Conservation (phyloP, 2,797 vertebrate genomes). For the Sebastes minor region DNA sequence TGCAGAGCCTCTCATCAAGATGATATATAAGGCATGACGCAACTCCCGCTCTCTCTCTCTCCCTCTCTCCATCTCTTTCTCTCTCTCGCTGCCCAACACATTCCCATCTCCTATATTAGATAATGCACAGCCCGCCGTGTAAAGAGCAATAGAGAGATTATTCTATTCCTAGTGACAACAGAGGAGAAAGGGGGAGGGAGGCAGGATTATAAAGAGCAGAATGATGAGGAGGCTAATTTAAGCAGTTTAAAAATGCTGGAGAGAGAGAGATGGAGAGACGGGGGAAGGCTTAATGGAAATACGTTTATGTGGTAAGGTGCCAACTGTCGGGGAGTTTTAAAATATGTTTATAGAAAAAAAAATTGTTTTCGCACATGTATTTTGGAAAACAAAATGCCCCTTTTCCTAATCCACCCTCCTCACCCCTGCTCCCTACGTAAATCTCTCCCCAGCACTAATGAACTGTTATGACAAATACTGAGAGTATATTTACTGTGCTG, state of each 20-base stretch:
- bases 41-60: conserved; percentile 21
- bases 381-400: conserved; percentile 38
- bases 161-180: conserved; percentile 71
- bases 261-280: neutral
- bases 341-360: conserved; percentile 20
- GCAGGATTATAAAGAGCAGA: conserved; percentile 56
- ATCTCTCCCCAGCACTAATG: conserved; percentile 65
- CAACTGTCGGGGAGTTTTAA: conserved; percentile 45
- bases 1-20: conserved; percentile 64
- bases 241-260: conserved; percentile 55
- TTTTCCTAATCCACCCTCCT: conserved; percentile 46
- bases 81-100: conserved; percentile 53
- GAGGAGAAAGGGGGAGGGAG: conserved; percentile 28
- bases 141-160: conserved; percentile 68
- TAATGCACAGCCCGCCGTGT: conserved; percentile 65
- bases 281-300: conserved; percentile 50
- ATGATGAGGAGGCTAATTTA: conserved; percentile 73
- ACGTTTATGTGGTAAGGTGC: conserved; percentile 41
- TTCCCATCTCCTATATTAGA: conserved; percentile 72
- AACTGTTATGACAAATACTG: conserved; percentile 65
- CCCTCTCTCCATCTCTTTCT: conserved; percentile 31
- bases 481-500: conserved; percentile 60
- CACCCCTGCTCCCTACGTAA: conserved; percentile 37
- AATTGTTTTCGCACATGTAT: conserved; percentile 17
- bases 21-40: conserved; percentile 62